Base-by-base conservation (phyloP, 2,797 vertebrate genomes). In the Sebastes steindachneri region DNA sequence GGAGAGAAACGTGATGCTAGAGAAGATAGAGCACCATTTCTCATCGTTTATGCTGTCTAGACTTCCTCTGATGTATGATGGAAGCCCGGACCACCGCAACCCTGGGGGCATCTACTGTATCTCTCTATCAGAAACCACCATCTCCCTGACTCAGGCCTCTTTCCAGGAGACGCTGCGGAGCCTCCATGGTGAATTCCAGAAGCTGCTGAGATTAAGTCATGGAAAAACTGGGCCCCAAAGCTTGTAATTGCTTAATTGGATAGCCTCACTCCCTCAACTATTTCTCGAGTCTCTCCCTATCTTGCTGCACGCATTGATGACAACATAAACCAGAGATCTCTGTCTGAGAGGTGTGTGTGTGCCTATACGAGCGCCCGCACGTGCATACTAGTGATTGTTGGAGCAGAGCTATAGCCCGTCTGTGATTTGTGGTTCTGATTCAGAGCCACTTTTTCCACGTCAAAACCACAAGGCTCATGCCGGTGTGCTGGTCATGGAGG, bases 221-320 rank as follows among this genome's bases (percentile, higher is more conserved):
- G 94, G 95, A 96, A 96, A 95, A 80, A 80, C 37, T 63, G 26
- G 65, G 81, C 84, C 87, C 67, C 84, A 68, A 89, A 86, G 85
- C 81, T 91, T 92, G 80, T 92, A 94, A 94, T 91, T 93, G 92
- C 87, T 93, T 93, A 93, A 95, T 88, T 94, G 88, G 86, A 92
- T 75, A 77, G 85, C 75, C 83, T 88, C 80, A 48, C 78, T 85
- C 76, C 80, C 88, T 88, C 89, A 88, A 83, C 75, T 83, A 85
- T 89, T 85, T 80, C 75, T 85, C 64, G 70, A 63, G 73, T 87
- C 84, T 62, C 77, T 87, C 74, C 71, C 83, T 86, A 77, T 89
- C 68, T 19, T 65, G 74, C 79, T 70, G 73, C 84, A 86, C 82
- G 60, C 85, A 83, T 70, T 67, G 80, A 91, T 83, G 82, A 80